A percentile compares a stretch with the other conserved stretches of the same genome.
These are phyloP conservation scores for Bucorvus abyssinicus DNA, from an alignment of 2,797 vertebrate species.

Conservation along the genomic window DNA sequence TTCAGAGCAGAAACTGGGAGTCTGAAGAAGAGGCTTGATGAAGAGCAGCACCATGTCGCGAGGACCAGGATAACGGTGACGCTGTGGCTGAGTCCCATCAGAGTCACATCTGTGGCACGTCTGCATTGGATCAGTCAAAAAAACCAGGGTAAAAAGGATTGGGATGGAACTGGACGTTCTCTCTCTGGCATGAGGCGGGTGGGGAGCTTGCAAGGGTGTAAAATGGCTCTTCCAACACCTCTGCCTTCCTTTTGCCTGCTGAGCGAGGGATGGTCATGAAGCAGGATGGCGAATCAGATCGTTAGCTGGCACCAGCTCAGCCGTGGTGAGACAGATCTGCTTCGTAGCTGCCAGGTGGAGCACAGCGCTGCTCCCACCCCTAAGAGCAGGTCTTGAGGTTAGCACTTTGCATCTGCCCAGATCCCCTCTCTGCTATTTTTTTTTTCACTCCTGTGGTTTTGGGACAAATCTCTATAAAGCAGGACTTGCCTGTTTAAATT, in stretches of 20 bases:
- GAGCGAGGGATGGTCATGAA: neutral
- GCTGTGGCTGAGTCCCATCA: fast-evolving
- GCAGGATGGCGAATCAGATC: neutral
- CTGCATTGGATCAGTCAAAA: too few species aligned
- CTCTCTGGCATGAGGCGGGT: neutral
- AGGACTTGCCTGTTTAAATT: fast-evolving
- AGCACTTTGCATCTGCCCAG: neutral
- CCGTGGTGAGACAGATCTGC: neutral
- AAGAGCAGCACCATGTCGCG: fast-evolving
- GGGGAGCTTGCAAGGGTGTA: neutral
- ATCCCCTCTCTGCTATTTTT: fast-evolving
- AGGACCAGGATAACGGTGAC: neutral
- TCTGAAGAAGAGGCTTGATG: neutral
- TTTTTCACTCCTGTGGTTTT: neutral
- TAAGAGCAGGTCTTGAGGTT: fast-evolving
- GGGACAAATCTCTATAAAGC: neutral
- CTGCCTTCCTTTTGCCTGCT: neutral
- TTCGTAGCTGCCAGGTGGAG: neutral
- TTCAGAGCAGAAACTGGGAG: neutral
- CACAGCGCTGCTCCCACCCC: neutral
- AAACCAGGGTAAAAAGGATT: neutral
- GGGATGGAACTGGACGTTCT: neutral
- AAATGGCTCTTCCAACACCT: neutral
- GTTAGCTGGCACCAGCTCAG: neutral
- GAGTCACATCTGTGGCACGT: neutral